Evolutionary conservation across 30 jellyfish, hydroid and myxozoan genomes (phyloP).

Genomic region (Clytia hemisphaerica): DNA sequence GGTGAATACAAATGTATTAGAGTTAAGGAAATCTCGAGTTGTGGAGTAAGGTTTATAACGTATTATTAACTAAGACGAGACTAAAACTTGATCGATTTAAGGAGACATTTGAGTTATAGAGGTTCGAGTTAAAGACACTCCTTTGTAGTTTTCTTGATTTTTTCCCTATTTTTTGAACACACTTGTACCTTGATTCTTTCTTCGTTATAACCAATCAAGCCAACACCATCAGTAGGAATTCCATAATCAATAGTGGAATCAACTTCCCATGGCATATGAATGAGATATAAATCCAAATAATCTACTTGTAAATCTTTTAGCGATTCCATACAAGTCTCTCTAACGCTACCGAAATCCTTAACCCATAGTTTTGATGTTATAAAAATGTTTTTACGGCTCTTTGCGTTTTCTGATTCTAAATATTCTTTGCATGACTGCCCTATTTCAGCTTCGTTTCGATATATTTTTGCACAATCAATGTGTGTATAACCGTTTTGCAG

Average conservation of each 20-base stretch:
- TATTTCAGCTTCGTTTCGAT: constrained; percentile 71
- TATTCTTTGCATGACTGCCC: constrained; percentile 61
- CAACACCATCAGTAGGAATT: constrained; percentile 10
- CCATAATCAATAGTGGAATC: neutral
- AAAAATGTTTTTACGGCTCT: constrained; percentile 74
- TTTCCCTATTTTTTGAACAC: too few species aligned
- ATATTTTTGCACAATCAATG: constrained; percentile 85
- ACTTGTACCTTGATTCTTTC: constrained; percentile 25
- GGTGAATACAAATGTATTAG: too few species aligned
- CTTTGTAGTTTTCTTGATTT: too few species aligned
- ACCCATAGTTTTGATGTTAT: constrained; percentile 84
- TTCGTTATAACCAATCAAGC: constrained; percentile 27
- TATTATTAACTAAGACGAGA: too few species aligned
- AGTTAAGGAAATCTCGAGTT: too few species aligned
- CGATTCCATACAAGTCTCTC: constrained; percentile 66
- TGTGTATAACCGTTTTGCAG: constrained; percentile 78
- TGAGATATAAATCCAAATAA: constrained; percentile 75
- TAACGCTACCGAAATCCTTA: constrained; percentile 33
- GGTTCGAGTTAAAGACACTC: too few species aligned
- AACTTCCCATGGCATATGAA: constrained; percentile 35
- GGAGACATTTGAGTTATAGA: too few species aligned
- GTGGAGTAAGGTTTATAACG: too few species aligned
- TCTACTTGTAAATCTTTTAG: constrained; percentile 75
- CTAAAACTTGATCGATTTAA: too few species aligned
- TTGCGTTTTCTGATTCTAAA: constrained; percentile 52